Percentiles rank a stretch among this genome's conserved stretches.
phyloP scores from a whole-genome alignment of 1,140 invertebrate species.

The Dufourea novaeangliae region DNA sequence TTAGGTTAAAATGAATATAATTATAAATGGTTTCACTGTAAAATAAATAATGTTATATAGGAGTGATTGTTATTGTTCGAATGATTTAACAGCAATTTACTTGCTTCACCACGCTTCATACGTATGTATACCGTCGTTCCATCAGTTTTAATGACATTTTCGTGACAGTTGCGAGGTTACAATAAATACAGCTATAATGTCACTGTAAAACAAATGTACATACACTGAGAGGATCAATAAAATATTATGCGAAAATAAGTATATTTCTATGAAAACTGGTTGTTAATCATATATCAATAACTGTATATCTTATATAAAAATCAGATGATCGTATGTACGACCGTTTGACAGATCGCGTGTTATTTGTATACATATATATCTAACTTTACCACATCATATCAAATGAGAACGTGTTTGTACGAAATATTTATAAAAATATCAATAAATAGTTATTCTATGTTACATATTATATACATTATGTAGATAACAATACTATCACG shows the following conservation, averaged over 20 bases:
- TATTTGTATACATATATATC: too few species aligned
- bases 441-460: neutral
- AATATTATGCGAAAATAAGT: neutral
- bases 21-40: slow-evolving; percentile 18
- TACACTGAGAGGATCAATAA: neutral
- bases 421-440: neutral
- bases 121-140: too few species aligned
- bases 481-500: neutral
- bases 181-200: slow-evolving; percentile 27
- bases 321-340: neutral
- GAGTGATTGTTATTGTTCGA: neutral
- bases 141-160: slow-evolving; percentile 85
- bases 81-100: slow-evolving; percentile 76
- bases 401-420: neutral
- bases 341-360: neutral
- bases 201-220: neutral
- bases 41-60: neutral
- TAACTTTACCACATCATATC: neutral
- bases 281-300: slow-evolving; percentile 10
- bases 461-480: neutral
- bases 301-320: neutral
- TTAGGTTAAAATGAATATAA: slow-evolving; percentile 12
- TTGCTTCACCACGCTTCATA: slow-evolving; percentile 90
- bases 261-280: neutral
- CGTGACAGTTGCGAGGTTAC: neutral